phyloP scores from a whole-genome alignment of 2,888 invertebrate genomes.

The Fragum fragum region DNA sequence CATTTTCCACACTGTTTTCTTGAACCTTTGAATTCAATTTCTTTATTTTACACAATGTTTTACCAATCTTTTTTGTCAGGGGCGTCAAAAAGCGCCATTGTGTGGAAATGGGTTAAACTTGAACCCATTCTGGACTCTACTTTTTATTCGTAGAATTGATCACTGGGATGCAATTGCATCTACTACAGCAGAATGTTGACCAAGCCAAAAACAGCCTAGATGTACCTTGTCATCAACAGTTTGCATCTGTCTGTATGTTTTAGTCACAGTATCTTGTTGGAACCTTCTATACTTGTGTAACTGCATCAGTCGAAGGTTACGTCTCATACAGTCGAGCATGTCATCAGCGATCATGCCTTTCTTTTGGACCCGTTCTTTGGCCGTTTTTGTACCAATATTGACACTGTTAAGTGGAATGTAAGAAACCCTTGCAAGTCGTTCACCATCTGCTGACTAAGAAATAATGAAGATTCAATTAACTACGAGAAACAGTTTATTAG shows the following conservation, averaged over 20 bases:
- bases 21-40: too few relatives aligned
- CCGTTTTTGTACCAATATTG: constrained; percentile 76
- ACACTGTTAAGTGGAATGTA: constrained; percentile 76
- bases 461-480: too few relatives aligned
- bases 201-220: too few relatives aligned
- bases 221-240: not conserved
- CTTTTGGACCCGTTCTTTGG: constrained; percentile 71
- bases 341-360: constrained; percentile 73
- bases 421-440: constrained; percentile 76
- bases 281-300: constrained; percentile 70
- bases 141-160: too few relatives aligned
- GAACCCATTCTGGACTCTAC: too few relatives aligned
- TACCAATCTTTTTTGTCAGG: too few relatives aligned
- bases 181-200: too few relatives aligned
- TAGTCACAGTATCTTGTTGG: constrained; percentile 71
- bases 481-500: not conserved
- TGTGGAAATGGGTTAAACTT: too few relatives aligned
- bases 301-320: constrained; percentile 75
- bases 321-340: constrained; percentile 78
- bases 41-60: too few relatives aligned
- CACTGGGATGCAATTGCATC: too few relatives aligned
- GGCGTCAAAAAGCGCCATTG: too few relatives aligned
- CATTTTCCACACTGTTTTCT: too few relatives aligned
- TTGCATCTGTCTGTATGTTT: constrained; percentile 59
- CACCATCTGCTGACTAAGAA: constrained; percentile 73